A percentile compares a stretch with the other conserved stretches of the same genome.
phyloP scores from a whole-genome alignment of 2,113 vertebrate genomes.

The Uria aalge region DNA sequence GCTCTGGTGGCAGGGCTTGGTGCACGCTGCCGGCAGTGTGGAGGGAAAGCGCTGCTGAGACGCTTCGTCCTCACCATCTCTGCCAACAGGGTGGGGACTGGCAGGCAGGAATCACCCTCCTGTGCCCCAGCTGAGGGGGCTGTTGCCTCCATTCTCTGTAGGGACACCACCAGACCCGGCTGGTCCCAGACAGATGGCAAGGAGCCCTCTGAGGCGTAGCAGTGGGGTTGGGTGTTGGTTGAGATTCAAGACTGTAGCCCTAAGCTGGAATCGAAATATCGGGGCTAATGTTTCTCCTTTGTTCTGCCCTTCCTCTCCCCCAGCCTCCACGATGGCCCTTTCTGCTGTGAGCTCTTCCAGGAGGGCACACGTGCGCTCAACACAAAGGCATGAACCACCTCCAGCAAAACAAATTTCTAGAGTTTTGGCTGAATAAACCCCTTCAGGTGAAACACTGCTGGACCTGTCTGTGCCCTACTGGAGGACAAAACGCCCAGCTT shows the following conservation, averaged over 20 bases:
- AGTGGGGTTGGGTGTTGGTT: not conserved
- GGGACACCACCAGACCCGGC: not conserved
- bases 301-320: not conserved
- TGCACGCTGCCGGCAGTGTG: accelerated
- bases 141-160: not conserved
- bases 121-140: not conserved
- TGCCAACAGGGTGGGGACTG: not conserved
- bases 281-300: not conserved
- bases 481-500: not conserved
- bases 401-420: not conserved
- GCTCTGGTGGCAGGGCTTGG: not conserved
- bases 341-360: not conserved
- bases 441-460: not conserved
- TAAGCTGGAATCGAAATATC: not conserved
- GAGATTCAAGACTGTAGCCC: not conserved
- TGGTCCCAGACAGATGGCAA: not conserved
- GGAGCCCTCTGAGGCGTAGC: not conserved
- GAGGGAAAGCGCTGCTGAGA: not conserved
- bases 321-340: accelerated
- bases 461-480: not conserved
- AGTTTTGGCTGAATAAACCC: not conserved
- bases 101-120: not conserved
- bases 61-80: not conserved
- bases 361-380: accelerated
- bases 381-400: not conserved